Percentiles rank a stretch among this genome's conserved stretches.
Conservation (phyloP, 2,113 vertebrate species). For the Ictidomys tridecemlineatus region DNA sequence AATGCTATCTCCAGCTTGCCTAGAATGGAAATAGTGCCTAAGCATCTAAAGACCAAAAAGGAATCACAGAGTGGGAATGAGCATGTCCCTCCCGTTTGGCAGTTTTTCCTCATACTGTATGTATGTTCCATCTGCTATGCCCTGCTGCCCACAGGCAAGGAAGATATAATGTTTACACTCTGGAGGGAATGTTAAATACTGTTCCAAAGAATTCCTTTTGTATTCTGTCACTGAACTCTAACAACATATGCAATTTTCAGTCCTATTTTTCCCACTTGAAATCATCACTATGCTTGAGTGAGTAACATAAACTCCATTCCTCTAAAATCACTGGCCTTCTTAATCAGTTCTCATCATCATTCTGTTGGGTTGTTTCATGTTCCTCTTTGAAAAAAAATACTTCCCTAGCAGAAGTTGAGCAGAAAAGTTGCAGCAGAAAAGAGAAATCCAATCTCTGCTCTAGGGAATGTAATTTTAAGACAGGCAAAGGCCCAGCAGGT, state of each 20-base stretch:
- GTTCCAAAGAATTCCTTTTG: constrained; percentile 50
- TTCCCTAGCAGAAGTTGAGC: constrained; percentile 50
- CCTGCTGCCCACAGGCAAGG: constrained; percentile 9
- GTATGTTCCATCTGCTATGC: background rate
- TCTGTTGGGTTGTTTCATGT: constrained; percentile 67
- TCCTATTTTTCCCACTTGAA: background rate
- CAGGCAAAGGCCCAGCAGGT: background rate
- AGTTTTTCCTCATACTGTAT: background rate
- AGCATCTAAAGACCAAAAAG: background rate
- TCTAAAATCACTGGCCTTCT: constrained; percentile 53
- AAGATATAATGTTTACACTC: background rate
- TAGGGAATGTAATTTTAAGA: constrained; percentile 62
- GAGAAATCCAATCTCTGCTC: constrained; percentile 53
- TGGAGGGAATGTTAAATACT: constrained; percentile 27
- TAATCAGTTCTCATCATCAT: constrained; percentile 52
- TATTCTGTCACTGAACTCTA: constrained; percentile 49
- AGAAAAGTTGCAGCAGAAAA: constrained; percentile 47
- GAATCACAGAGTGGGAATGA: background rate
- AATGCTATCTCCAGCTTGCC: background rate
- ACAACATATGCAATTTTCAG: constrained; percentile 52
- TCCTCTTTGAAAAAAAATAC: constrained; percentile 62
- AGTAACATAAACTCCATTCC: constrained; percentile 30
- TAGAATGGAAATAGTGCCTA: background rate
- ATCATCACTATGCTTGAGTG: constrained; percentile 61
- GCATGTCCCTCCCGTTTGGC: background rate